Conservation (phyloP, 2,113 vertebrate genomes). For the Chlamydotis undulata region DNA sequence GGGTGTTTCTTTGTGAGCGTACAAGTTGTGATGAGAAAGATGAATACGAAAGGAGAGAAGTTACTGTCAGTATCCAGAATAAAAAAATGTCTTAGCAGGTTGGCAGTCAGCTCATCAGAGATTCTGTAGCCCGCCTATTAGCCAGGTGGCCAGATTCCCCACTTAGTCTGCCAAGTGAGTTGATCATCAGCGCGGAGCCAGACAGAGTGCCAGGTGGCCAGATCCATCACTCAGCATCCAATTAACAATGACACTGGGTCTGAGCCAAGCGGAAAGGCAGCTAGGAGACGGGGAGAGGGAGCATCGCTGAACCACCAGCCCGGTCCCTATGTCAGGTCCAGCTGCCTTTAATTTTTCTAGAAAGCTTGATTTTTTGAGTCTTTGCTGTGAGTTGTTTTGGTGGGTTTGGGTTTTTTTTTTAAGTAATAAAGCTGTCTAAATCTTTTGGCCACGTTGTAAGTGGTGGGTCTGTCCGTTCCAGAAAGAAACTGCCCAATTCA, state of each 20-base stretch:
- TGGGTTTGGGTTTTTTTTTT: background rate
- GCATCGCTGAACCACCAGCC: background rate
- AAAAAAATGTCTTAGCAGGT: background rate
- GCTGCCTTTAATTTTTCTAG: background rate
- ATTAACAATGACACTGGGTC: conserved; percentile 24
- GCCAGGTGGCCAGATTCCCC: conserved; percentile 66
- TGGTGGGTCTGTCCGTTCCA: background rate
- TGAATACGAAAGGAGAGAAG: background rate
- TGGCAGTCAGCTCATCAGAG: background rate
- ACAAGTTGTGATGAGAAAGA: background rate
- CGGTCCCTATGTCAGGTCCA: background rate
- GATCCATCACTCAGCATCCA: conserved; percentile 37
- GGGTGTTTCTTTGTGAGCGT: background rate
- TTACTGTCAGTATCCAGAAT: background rate
- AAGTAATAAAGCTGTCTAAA: background rate
- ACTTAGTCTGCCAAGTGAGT: conserved; percentile 30
- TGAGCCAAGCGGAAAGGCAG: background rate
- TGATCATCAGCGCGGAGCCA: conserved; percentile 26
- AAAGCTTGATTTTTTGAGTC: background rate
- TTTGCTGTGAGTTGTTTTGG: background rate
- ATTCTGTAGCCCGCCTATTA: background rate
- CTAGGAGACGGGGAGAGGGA: background rate
- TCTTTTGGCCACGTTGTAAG: background rate
- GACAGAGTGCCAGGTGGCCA: conserved; percentile 70
- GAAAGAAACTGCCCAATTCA: background rate